Base-by-base conservation (phyloP, 2,113 vertebrate species). In the Prochilodus magdalenae region DNA sequence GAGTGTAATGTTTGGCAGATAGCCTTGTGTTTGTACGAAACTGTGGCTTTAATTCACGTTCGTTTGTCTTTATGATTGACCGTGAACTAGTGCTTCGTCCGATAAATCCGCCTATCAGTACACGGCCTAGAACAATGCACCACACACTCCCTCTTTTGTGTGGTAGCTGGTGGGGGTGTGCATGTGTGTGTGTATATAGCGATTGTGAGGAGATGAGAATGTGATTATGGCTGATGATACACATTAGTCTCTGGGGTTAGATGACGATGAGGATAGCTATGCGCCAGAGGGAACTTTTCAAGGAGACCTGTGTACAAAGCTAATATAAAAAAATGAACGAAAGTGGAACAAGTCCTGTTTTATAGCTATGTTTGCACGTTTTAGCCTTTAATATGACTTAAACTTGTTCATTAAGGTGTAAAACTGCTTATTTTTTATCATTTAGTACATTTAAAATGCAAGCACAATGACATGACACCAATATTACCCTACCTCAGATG, bases 61-160 rank as follows among this genome's bases (percentile, higher is more conserved):
- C n/a, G 66, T 60, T 67, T 75, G 80, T 76, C 73, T 70, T 70
- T 83, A 62, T 78, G 75, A 65, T 40, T 55, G 59, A 78, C 29
- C 69, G 20, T 63, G 74, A 77, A 70, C 65, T 27, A 33, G 57
- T 24, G 33, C 55, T 12, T 59, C 14, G 67, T 57, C 67, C 26
- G 57, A 73, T 78, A 78, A 83, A 72, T 63, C 75, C 49, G 6
- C 67, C 73, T 73, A 63, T 77, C 66, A 27, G 81, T 73, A 73
- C 59, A 65, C 53, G 24, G 26, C 5, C n/a, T 22, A 8, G 49
- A 73, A 83, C 81, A 83, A 83, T 78, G 75, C 47, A 14, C 15
- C 63, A 49, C 51, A 57, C 51, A n/a, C 73, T n/a, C 49, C 24
- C 20, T 69, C 73, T 59, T 60, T 71, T 79, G 77, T 79, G 67